Conservation (phyloP, 2,113 vertebrate species). For the Lota lota region DNA sequence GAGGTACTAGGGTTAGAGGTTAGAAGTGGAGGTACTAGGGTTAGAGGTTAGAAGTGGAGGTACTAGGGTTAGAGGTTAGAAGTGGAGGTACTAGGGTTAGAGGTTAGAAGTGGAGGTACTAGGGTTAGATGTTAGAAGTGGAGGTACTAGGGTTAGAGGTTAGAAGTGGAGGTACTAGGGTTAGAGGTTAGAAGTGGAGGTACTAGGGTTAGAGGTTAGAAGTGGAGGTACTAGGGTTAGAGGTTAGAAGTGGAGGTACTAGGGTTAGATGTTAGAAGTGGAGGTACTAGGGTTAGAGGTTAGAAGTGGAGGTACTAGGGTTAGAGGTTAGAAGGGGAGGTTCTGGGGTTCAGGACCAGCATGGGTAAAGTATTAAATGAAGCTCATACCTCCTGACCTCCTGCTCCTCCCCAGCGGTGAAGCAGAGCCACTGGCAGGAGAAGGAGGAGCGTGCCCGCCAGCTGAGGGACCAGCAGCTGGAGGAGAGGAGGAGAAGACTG, state of each 20-base stretch:
- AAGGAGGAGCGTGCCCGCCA: conserved; percentile 90
- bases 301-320: not conserved
- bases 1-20: too few relatives aligned
- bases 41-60: not conserved
- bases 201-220: not conserved
- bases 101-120: not conserved
- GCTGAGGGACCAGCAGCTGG: conserved; percentile 89
- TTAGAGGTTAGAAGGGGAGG: not conserved
- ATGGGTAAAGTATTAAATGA: not conserved
- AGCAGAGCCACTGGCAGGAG: conserved; percentile 92
- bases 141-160: too few relatives aligned
- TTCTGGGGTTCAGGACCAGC: not conserved
- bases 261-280: not conserved
- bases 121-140: too few relatives aligned
- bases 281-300: not conserved
- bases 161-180: not conserved
- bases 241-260: not conserved
- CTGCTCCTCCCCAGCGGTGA: conserved; percentile 74
- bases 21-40: not conserved
- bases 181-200: not conserved
- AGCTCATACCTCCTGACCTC: not conserved
- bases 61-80: not conserved
- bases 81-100: not conserved
- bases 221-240: not conserved
- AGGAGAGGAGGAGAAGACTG: conserved; percentile 84